A percentile compares a stretch with the other conserved stretches of the same genome.
Conservation (phyloP, 2,797 vertebrate genomes). For the Gouania willdenowi region DNA sequence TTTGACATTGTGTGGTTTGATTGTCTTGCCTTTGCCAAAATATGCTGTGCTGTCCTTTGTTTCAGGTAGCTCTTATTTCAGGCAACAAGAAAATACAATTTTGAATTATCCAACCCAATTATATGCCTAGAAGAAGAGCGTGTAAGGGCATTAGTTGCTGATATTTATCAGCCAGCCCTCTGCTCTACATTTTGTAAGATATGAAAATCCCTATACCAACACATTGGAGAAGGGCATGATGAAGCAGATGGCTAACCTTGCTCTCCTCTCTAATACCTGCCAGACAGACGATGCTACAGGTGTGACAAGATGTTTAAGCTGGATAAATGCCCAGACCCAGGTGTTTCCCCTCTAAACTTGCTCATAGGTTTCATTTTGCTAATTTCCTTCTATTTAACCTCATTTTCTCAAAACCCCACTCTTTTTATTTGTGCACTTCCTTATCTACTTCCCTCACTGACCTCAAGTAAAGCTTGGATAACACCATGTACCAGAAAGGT, state of each 20-base stretch:
- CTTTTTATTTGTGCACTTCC: conserved; percentile 4
- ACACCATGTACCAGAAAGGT: conserved; percentile 52
- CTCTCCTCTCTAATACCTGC: conserved; percentile 32
- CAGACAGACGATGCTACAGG: conserved; percentile 70
- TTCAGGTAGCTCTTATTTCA: too few relatives aligned
- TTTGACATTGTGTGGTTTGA: too few relatives aligned
- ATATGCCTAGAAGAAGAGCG: too few relatives aligned
- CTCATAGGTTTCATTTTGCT: conserved; percentile 6
- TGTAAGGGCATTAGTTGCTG: conserved; percentile 25
- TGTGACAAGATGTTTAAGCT: conserved; percentile 69
- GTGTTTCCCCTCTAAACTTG: conserved; percentile 23
- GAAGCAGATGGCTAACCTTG: conserved; percentile 61
- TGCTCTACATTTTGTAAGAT: conserved; percentile 52
- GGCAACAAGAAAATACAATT: too few relatives aligned
- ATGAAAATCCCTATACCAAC: conserved; percentile 65
- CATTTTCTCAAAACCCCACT: background rate
- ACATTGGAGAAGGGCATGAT: conserved; percentile 45
- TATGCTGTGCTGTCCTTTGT: too few relatives aligned
- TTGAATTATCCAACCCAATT: too few relatives aligned
- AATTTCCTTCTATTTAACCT: conserved; percentile 10
- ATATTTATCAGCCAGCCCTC: conserved; percentile 39
- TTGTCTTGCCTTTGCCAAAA: too few relatives aligned
- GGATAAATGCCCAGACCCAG: conserved; percentile 61
- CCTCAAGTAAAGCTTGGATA: conserved; percentile 59
- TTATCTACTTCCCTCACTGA: conserved; percentile 26